Evolutionary conservation across 2,797 vertebrate genomes (phyloP), one percentile per base, ranked within the genome.

Genomic region (Leucoraja ocellata): DNA sequence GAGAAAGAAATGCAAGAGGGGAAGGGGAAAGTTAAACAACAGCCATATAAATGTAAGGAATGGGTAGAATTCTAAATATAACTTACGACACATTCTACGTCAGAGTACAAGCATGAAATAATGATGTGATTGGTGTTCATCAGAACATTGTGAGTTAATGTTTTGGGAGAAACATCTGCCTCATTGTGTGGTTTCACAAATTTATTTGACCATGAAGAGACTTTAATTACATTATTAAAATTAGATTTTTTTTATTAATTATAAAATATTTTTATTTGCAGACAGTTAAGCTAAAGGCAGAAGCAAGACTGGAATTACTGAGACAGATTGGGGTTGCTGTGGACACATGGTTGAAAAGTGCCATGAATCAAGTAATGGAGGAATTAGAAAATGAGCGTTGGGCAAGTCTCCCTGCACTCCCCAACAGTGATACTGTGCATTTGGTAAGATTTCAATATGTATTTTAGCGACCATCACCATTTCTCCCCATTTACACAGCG

Each of bases 341-440:
- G 95, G 98, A 99, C 94, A 98, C 98, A 0, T 99, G 99, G 99
- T 95, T 99, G 4, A 99, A 99, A 94, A 99, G 99, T 0, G 98
- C 99, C 91, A 99, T 99, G 99, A 99, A 98, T 95, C 98, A 99
- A 96, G 98, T 99, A 95, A 99, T 98, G 98, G 99, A 99, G 92
- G 98, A 99, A 93, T 96, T 99, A 96, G 99, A 99, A 95, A 99
- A 97, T 46, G 99, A 99, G 94, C 98, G 98, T 92, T 99, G 98
- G 98, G 98, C 98, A 81, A 96, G 76, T 65, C 96, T 97, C 93
- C 96, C 97, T 7, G 96, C 95, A 0, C 97, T 97, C 95, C 97
- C 98, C 94, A 98, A 97, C 95, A 98, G 98, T 0, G 98, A 99
- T 96, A 97, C 98, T 93, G 97, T 97, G 18, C 98, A 98, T 94